Percentiles rank a stretch among this genome's conserved stretches.
These are phyloP conservation scores for Lutjanus argentimaculatus DNA, from an alignment of 2,797 vertebrate genomes.

Conservation along the genomic window DNA sequence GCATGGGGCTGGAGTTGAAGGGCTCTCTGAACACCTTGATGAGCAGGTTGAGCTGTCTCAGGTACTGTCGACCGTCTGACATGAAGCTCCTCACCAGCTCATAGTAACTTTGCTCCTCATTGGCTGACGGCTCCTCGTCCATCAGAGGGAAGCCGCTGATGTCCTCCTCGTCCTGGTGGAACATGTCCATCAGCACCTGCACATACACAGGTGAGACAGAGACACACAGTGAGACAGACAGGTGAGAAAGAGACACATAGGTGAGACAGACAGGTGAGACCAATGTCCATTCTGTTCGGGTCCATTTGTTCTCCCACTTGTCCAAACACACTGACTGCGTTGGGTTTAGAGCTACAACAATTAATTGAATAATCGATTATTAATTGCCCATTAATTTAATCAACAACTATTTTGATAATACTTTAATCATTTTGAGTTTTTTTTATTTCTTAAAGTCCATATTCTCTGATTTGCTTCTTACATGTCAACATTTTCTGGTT, in stretches of 20 bases:
- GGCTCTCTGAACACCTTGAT: constrained; percentile 98
- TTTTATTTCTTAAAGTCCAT: too few relatives aligned
- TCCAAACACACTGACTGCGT: too few relatives aligned
- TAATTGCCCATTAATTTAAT: too few relatives aligned
- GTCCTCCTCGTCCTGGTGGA: constrained; percentile 98
- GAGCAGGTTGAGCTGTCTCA: constrained; percentile 95
- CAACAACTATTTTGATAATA: too few relatives aligned
- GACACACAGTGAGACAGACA: not conserved
- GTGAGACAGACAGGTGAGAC: not conserved
- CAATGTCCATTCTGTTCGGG: too few relatives aligned
- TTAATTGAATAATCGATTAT: too few relatives aligned
- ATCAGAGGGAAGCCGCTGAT: constrained; percentile 92
- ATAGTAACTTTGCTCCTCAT: constrained; percentile 94
- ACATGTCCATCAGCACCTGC: constrained; percentile 99
- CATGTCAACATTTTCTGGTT: too few relatives aligned
- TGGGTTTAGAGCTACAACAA: too few relatives aligned
- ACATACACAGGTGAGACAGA: not conserved
- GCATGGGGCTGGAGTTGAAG: constrained; percentile 90
- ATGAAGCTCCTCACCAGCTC: constrained; percentile 95
- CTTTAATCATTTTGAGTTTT: too few relatives aligned
- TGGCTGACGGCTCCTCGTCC: constrained; percentile 94
- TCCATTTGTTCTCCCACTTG: too few relatives aligned
- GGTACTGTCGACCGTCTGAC: constrained; percentile 94
- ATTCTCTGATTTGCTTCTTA: too few relatives aligned
- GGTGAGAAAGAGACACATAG: not conserved